Percentiles rank a stretch among this genome's conserved stretches.
Conservation (phyloP, 2,888 invertebrate species). For the Drosophila ustulata region DNA sequence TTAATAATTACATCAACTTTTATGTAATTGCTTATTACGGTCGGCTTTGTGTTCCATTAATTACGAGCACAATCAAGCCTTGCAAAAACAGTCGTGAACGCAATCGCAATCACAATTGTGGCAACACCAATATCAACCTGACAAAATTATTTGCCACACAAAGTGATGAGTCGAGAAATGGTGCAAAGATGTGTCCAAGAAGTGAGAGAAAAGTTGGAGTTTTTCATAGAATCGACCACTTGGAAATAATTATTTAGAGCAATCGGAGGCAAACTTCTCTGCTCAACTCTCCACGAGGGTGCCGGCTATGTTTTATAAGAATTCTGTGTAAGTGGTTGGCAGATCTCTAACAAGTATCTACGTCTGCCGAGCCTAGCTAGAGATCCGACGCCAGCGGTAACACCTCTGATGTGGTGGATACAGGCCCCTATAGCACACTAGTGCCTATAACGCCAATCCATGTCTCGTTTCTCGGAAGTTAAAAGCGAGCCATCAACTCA, state of each 20-base stretch:
- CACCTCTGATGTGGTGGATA: too few species aligned
- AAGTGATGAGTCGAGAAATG: not conserved
- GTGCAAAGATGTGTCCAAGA: not conserved
- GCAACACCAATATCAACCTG: conserved; percentile 2
- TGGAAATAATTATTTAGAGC: not conserved
- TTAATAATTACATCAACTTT: conserved; percentile 79
- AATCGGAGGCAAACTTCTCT: too few species aligned
- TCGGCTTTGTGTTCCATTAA: conserved; percentile 51
- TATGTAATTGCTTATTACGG: conserved; percentile 77
- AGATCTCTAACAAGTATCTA: too few species aligned
- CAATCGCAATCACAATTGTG: conserved; percentile 6
- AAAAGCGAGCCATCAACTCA: too few species aligned
- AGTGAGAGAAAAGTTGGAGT: not conserved
- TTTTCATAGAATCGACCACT: not conserved
- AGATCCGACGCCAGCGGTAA: too few species aligned
- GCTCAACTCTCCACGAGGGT: too few species aligned
- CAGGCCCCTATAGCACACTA: too few species aligned
- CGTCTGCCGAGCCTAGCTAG: too few species aligned
- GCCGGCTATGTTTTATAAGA: too few species aligned
- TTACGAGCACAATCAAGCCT: conserved; percentile 26
- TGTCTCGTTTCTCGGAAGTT: too few species aligned
- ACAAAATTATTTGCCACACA: conserved; percentile 15
- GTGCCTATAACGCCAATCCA: too few species aligned
- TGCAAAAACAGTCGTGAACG: conserved; percentile 19
- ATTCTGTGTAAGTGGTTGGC: too few species aligned